Evolutionary conservation across 2,888 invertebrate species (phyloP), one percentile per base, ranked within the genome.

Genomic region (Melanostoma scalare): DNA sequence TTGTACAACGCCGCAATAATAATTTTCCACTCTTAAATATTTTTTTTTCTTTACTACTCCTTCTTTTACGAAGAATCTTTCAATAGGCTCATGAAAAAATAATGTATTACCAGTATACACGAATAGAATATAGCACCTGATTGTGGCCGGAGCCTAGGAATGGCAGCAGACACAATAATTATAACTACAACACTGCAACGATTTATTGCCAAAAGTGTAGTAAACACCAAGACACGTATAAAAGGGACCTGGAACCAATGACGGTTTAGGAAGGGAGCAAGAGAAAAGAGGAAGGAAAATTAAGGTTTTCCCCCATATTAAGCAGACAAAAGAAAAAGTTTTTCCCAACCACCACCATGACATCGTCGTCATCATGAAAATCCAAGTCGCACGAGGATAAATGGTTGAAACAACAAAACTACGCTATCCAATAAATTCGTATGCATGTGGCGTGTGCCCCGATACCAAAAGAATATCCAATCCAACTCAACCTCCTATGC

Each of bases 341-440:
- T 61, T 35, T 9, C 30, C 40, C 8, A 9, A 46, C 9, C 33
- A 10, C 53, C 36, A 6, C 3, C 53, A n/a, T 9, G 33, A 8
- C 8, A 42, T 69, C 46, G 53, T 56, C 42, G 35, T 30, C 61
- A 10, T 55, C 56, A 63, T 75, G 67, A 75, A 77, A 73, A 77
- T 60, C 68, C 78, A 69, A 74, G 82, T 78, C 73, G 55, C 74
- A 84, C 82, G 78, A 84, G 74, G 69, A 84, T 84, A 79, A 84
- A 84, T 84, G 84, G 71, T 61, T 84, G 74, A 67, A 84, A 84
- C 74, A 84, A 79, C 84, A 84, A 84, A 84, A 84, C 79, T 84
- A 75, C 84, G 84, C 84, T 52, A 84, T 84, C 71, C 79, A 84
- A 84, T 84, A 84, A 84, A 84, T 84, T 84, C 84, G 79, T 79